Conservation (phyloP, 2,113 vertebrate genomes). For the Neolamprologus caudopunctatus region DNA sequence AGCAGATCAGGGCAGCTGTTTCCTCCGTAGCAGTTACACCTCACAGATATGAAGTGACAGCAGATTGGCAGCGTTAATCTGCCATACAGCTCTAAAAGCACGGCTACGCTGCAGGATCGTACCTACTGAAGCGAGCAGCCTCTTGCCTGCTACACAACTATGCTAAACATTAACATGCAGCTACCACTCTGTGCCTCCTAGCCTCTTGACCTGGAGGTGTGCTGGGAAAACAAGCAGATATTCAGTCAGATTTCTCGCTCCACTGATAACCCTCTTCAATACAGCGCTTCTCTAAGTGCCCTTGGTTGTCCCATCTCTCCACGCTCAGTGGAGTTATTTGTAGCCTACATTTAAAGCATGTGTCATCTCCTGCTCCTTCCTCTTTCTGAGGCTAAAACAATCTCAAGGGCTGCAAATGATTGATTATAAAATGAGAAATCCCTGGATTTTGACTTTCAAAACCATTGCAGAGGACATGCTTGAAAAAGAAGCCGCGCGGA, state of each 20-base stretch:
- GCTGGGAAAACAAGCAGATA: slow-evolving; percentile 31
- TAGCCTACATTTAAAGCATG: slow-evolving; percentile 1
- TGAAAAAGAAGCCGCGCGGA: not conserved
- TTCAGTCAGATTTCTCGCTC: slow-evolving; percentile 62
- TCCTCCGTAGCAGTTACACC: not conserved
- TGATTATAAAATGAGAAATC: slow-evolving; percentile 13
- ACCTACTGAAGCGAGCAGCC: not conserved
- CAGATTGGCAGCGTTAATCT: not conserved
- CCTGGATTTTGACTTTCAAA: not conserved
- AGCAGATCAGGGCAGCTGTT: not conserved
- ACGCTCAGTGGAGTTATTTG: not conserved
- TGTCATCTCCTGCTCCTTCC: not conserved
- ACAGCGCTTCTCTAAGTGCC: slow-evolving; percentile 52
- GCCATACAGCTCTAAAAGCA: slow-evolving; percentile 1
- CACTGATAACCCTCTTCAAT: slow-evolving; percentile 38
- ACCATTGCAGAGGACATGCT: not conserved
- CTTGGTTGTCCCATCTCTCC: slow-evolving; percentile 34
- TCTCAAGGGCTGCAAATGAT: not conserved
- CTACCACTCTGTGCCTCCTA: not conserved
- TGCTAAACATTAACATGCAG: slow-evolving; percentile 7
- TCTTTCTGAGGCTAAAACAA: not conserved
- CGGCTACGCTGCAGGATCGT: not conserved
- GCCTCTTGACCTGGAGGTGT: slow-evolving; percentile 54
- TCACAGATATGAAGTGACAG: not conserved
- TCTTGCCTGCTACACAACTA: not conserved